Base-by-base conservation (phyloP, 2,888 invertebrate species). In the Ferdinandea cuprea region DNA sequence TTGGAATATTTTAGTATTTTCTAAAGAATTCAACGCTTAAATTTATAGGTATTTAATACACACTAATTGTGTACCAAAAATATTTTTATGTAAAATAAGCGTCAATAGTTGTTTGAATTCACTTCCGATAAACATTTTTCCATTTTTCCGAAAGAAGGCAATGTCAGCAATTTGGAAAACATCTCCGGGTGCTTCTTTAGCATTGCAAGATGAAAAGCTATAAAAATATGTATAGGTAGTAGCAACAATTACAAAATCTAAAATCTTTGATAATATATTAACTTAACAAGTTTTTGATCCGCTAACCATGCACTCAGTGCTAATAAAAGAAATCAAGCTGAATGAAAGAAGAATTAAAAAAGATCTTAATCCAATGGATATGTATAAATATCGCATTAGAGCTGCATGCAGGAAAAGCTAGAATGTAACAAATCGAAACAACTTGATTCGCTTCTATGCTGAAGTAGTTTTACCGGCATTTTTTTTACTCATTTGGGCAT, bases 381-480 rank as follows among this genome's bases (percentile, higher is more conserved):
- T 28, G 19, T 11, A 25, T 1, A 32, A 25, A 25, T 25, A 25
- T 3, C 25, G 25, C 42, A 11, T 21, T 9, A 19, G 13, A 54
- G 40, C 44, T 25, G 46, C 37, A 48, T 37, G 35, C 46, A 68
- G 56, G 61, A 80, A 69, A 69, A 58, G 61, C 42, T 58, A 40
- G 40, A 21, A 52, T 30, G 11, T 68, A 61, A 68, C 56, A 52
- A 68, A 61, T 50, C 32, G 25, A 69, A 54, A 68, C 59, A 80
- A 74, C 78, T 61, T 69, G 65, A 44, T 48, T 63, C 32, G 32
- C 52, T 32, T 61, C 68, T 48, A 50, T 59, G 68, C 61, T 74
- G 68, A 79, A 74, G 74, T 74, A 56, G 68, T 69, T 37, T 69
- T 74, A 80, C 79, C 79, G 79, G 79, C 68, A 63, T 80, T 56